Conservation (phyloP, 1,140 invertebrate species). For the Caenorhabditis brenneri region DNA sequence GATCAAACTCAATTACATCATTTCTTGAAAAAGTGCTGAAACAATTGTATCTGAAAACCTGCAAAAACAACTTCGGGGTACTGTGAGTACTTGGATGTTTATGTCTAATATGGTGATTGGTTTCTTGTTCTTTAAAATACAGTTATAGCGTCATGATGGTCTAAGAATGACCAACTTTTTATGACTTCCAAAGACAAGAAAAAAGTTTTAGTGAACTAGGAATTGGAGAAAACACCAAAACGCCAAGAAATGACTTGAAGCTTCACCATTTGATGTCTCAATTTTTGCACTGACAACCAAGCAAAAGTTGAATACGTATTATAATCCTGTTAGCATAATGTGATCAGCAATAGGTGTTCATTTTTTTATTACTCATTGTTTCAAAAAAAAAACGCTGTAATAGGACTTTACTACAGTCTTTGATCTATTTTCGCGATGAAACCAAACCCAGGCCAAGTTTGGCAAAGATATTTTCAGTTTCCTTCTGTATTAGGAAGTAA, state of each 20-base stretch:
- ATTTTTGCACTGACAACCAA: too few species aligned
- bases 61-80: neutral
- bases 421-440: neutral
- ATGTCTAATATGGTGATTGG: neutral
- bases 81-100: neutral
- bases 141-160: neutral
- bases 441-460: neutral
- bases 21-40: neutral
- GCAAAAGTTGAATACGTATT: too few species aligned
- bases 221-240: too few species aligned
- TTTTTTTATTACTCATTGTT: too few species aligned
- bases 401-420: neutral
- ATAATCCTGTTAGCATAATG: too few species aligned
- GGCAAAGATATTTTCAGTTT: neutral
- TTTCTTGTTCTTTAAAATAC: slow-evolving; percentile 36
- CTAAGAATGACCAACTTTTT: neutral
- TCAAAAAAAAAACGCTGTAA: too few species aligned
- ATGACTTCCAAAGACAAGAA: too few species aligned
- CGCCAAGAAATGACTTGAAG: too few species aligned
- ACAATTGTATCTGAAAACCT: neutral
- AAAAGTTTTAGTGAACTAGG: too few species aligned
- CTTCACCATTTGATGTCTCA: too few species aligned
- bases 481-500: too few species aligned
- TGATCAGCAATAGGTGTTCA: too few species aligned
- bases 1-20: neutral